These are phyloP conservation scores for Cantharis rufa DNA, from an alignment of 2,888 invertebrate genomes.

Conservation along the genomic window DNA sequence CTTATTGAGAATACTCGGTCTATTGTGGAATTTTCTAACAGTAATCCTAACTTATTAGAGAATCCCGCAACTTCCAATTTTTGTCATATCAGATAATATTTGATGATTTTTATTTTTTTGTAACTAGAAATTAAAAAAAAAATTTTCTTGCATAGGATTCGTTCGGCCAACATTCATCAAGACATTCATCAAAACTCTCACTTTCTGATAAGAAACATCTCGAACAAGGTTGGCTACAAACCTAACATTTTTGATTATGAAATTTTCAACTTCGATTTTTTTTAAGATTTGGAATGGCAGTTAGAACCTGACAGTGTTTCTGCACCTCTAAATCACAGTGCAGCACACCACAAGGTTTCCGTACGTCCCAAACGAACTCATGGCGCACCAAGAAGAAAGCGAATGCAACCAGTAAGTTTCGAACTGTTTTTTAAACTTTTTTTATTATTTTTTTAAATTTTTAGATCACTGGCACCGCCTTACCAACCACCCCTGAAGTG, in stretches of 20 bases:
- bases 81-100: not conserved
- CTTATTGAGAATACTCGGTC: not conserved
- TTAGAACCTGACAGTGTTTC: constrained; percentile 59
- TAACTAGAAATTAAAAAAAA: no score
- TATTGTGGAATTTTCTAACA: not conserved
- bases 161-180: constrained; percentile 51
- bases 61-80: not conserved
- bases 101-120: not conserved
- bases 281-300: constrained; percentile 51
- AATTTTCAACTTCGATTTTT: constrained; percentile 10
- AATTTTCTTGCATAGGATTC: constrained; percentile 49
- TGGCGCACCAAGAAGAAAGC: constrained; percentile 71
- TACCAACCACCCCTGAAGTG: constrained; percentile 76
- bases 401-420: constrained; percentile 58
- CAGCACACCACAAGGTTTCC: constrained; percentile 80
- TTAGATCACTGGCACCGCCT: constrained; percentile 54
- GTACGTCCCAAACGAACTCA: constrained; percentile 76
- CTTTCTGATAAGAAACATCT: constrained; percentile 51
- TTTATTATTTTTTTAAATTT: constrained; percentile 6
- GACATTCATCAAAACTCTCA: constrained; percentile 55
- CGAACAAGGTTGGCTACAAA: constrained; percentile 41
- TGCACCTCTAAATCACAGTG: constrained; percentile 75
- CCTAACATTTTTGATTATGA: not conserved
- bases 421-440: not conserved
- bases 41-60: not conserved